phyloP scores from a whole-genome alignment of 2,888 invertebrate species.

The Aspidapion aeneum region DNA sequence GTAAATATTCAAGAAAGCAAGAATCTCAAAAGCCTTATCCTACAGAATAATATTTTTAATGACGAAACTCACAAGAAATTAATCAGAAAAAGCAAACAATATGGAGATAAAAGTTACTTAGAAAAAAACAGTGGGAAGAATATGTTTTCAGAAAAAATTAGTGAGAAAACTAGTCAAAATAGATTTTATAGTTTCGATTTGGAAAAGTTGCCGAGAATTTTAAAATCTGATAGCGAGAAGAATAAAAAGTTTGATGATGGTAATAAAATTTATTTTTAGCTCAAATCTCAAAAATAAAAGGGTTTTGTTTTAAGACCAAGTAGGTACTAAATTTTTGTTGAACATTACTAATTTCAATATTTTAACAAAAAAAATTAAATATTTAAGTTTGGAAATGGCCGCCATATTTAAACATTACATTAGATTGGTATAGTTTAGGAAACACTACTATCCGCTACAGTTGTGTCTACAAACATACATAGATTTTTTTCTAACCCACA shows the following conservation, averaged over 20 bases:
- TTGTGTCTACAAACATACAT: no score
- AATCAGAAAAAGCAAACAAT: slow-evolving; percentile 38
- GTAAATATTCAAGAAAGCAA: background rate
- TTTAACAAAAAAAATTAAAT: no score
- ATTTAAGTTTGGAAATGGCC: no score
- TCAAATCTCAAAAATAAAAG: no score
- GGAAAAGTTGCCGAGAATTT: slow-evolving; percentile 49
- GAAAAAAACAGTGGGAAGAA: background rate
- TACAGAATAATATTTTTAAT: slow-evolving; percentile 6
- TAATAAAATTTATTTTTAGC: no score
- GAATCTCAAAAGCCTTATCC: slow-evolving; percentile 7
- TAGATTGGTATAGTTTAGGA: no score
- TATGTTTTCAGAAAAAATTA: slow-evolving; percentile 5
- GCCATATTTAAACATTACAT: no score
- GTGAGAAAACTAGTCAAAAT: background rate
- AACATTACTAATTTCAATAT: no score
- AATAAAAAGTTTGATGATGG: slow-evolving; percentile 32
- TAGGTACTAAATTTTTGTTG: no score
- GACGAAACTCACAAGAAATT: slow-evolving; percentile 7
- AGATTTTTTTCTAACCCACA: no score
- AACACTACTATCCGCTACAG: no score
- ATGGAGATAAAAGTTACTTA: slow-evolving; percentile 42
- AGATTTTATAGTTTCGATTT: slow-evolving; percentile 29
- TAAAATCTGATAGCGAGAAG: slow-evolving; percentile 36
- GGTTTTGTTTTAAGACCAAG: no score